Percentiles rank a stretch among this genome's conserved stretches.
These are phyloP conservation scores for Ptyas mucosa DNA, from an alignment of 2,113 vertebrate genomes.

Conservation along the genomic window DNA sequence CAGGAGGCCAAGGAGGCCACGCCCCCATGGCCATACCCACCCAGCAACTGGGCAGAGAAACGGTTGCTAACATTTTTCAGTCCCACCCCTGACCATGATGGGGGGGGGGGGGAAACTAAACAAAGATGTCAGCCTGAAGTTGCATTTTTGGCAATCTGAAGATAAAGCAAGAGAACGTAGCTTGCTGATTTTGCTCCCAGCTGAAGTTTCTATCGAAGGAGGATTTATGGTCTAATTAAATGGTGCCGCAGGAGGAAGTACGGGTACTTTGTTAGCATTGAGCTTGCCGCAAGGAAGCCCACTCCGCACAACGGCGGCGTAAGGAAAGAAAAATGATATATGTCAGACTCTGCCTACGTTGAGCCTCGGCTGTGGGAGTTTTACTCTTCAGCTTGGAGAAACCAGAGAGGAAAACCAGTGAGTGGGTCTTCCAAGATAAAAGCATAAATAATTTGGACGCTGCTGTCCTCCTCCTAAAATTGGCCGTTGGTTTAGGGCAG, in stretches of 20 bases:
- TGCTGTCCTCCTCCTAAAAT: not conserved
- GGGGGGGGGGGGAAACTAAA: fast-evolving
- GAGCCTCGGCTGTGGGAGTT: not conserved
- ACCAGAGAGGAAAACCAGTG: not conserved
- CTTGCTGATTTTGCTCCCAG: not conserved
- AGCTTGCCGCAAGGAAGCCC: not conserved
- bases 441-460: not conserved
- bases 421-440: not conserved
- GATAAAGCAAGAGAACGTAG: not conserved
- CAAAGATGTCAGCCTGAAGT: not conserved
- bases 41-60: no score
- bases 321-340: not conserved
- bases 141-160: not conserved
- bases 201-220: not conserved
- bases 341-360: not conserved
- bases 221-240: not conserved
- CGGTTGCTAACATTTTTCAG: no score
- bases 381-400: not conserved
- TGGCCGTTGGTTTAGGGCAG: not conserved
- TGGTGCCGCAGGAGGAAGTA: not conserved
- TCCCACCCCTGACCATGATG: no score
- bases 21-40: no score
- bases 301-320: not conserved
- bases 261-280: not conserved
- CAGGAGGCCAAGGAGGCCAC: no score